Conservation (phyloP, 2,113 vertebrate species). For the Panthera tigris region DNA sequence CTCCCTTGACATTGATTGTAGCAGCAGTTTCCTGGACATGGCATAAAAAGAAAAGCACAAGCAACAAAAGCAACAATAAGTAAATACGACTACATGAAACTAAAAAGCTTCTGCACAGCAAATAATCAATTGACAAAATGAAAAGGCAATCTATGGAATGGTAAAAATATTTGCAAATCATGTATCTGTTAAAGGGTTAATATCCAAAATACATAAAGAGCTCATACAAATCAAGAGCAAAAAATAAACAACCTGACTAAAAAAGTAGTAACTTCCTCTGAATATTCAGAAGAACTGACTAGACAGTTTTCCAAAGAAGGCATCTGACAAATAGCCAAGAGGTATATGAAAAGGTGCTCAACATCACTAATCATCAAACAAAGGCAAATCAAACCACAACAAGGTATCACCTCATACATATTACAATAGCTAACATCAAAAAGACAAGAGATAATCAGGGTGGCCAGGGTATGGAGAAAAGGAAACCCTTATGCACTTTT, state of each 20-base stretch:
- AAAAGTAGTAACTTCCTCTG: not conserved
- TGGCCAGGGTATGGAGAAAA: not conserved
- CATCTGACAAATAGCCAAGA: not conserved
- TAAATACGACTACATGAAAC: not conserved
- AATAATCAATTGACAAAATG: not conserved
- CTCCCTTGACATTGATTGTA: not conserved
- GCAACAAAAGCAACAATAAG: not conserved
- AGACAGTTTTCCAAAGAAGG: not conserved
- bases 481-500: not conserved
- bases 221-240: not conserved
- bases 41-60: not conserved
- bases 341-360: not conserved
- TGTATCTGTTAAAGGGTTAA: not conserved
- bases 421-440: not conserved
- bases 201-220: not conserved
- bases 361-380: not conserved
- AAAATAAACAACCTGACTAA: not conserved
- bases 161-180: not conserved
- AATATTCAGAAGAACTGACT: not conserved
- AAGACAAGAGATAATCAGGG: not conserved
- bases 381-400: not conserved
- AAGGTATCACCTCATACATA: not conserved
- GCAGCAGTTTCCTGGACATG: not conserved
- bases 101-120: not conserved
- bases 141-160: not conserved